Percentiles rank a stretch among this genome's conserved stretches.
Conservation (phyloP, 2,888 invertebrate genomes). For the Amphipoea oculea region DNA sequence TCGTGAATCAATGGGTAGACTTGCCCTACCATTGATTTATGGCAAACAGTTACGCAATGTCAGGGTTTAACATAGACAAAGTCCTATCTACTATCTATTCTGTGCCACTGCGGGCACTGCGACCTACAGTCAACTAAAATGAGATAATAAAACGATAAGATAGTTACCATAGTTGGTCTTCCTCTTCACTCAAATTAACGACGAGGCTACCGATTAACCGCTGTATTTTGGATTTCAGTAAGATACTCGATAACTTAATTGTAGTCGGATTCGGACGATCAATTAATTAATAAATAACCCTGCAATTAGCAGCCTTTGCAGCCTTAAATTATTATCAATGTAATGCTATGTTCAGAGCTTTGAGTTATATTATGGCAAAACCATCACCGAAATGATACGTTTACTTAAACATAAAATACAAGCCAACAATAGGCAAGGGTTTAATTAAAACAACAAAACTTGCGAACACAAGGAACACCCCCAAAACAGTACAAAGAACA, state of each 20-base stretch:
- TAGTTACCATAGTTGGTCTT: neutral
- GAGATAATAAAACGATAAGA: constrained; percentile 20
- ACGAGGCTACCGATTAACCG: constrained; percentile 29
- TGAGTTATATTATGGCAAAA: constrained; percentile 1
- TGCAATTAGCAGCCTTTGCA: neutral
- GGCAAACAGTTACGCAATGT: constrained; percentile 36
- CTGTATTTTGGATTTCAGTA: constrained; percentile 25
- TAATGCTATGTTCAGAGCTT: neutral
- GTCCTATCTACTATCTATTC: constrained; percentile 22
- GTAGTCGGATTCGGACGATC: neutral
- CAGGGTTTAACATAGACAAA: constrained; percentile 18
- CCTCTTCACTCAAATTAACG: constrained; percentile 17
- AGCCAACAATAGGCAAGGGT: constrained; percentile 14
- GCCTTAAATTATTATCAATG: neutral
- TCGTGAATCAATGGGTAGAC: constrained; percentile 44
- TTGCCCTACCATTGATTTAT: constrained; percentile 45
- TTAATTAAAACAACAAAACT: constrained; percentile 32
- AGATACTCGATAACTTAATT: constrained; percentile 22
- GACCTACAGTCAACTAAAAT: constrained; percentile 5
- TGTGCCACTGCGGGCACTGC: constrained; percentile 13
- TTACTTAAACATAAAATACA: neutral
- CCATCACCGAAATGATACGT: neutral
- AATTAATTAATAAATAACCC: constrained; percentile 29
- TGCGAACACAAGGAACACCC: constrained; percentile 12
- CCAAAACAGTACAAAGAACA: constrained; percentile 47